Evolutionary conservation across 2,113 vertebrate genomes (phyloP).

Genomic region (Microtus richardsoni): DNA sequence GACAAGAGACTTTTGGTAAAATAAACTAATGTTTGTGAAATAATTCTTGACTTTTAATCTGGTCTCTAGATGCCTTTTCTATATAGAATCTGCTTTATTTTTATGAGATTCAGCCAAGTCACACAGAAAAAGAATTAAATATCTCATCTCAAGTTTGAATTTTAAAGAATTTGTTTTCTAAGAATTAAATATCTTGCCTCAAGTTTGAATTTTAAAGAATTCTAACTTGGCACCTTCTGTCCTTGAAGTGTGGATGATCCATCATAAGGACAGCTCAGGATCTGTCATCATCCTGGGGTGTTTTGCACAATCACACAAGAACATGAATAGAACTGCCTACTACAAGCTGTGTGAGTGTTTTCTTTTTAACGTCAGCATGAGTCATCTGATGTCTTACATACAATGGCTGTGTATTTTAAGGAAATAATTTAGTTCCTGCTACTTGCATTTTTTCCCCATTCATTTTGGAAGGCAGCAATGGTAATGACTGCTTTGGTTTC

Average conservation of each 20-base stretch:
- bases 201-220: not conserved
- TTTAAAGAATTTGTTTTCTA: slow-evolving; percentile 36
- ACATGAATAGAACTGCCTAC: not conserved
- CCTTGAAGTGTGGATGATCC: slow-evolving; percentile 44
- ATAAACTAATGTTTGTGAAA: slow-evolving; percentile 6
- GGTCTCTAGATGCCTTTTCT: slow-evolving; percentile 26
- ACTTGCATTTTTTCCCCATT: not conserved
- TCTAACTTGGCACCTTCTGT: not conserved
- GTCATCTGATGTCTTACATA: slow-evolving; percentile 57
- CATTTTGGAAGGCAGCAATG: slow-evolving; percentile 41
- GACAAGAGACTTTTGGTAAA: not conserved
- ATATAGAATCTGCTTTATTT: slow-evolving; percentile 38
- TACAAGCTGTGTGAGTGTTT: not conserved
- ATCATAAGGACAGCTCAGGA: slow-evolving; percentile 16
- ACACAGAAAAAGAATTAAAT: slow-evolving; percentile 2
- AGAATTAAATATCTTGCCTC: not conserved
- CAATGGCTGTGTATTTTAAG: slow-evolving; percentile 35
- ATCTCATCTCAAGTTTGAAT: not conserved
- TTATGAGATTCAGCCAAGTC: slow-evolving; percentile 1
- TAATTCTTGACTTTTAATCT: slow-evolving; percentile 9
- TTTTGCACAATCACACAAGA: slow-evolving; percentile 56
- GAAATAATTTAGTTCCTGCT: slow-evolving; percentile 44
- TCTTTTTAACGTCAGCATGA: slow-evolving; percentile 24
- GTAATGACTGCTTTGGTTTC: slow-evolving; percentile 30
- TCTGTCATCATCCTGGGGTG: slow-evolving; percentile 17